Evolutionary conservation across 64 coral and sea anemone genomes (phyloP), one percentile per base, ranked within the genome.

Genomic region (Hydrozoanthus tunicans): DNA sequence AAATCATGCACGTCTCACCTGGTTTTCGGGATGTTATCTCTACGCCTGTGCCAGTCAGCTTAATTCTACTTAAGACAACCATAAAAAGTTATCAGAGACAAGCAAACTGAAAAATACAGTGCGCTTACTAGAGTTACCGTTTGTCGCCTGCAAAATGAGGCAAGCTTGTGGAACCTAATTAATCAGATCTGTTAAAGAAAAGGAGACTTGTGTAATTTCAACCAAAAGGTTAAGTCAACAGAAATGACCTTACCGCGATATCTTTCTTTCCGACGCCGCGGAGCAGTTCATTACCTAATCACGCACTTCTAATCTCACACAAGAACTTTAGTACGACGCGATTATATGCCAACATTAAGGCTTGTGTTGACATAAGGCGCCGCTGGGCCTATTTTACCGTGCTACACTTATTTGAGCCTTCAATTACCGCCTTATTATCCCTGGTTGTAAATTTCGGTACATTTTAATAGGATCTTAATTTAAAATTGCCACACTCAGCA

Each of bases 381-480:
- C 80, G 26, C 43, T 32, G 80, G 80, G 59, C 65, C 14, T 15
- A 82, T 66, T 82, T 11, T 17, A 8, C 13, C 0, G 1, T 15
- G 58, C 64, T 43, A 65, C 7, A 64, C 80, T 82, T 7, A 63
- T 7, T 82, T 82, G 70, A 10, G 67, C 1, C 43, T 73, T 24
- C 56, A 72, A 32, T 73, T 88, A 73, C 24, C 70, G 12, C 13
- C 60, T 14, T 59, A 27, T 13, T 52, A 76, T 9, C 32, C 72
- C 72, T 27, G 72, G 43, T 53, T 76, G 7, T 43, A 9, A 75
- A n/a, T 73, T 86, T 73, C 56, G 55, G 83, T 86, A 56, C 56
- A 86, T 70, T 86, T 86, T 57, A 73, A 86, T 57, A 32, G 73
- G 56, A 20, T 15, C 17, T 27, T 57, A 32, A 75, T 43, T 88